Percentiles rank a stretch among this genome's conserved stretches.
phyloP scores from a whole-genome alignment of 2,888 invertebrate genomes.

The Aspidiotus destructor region DNA sequence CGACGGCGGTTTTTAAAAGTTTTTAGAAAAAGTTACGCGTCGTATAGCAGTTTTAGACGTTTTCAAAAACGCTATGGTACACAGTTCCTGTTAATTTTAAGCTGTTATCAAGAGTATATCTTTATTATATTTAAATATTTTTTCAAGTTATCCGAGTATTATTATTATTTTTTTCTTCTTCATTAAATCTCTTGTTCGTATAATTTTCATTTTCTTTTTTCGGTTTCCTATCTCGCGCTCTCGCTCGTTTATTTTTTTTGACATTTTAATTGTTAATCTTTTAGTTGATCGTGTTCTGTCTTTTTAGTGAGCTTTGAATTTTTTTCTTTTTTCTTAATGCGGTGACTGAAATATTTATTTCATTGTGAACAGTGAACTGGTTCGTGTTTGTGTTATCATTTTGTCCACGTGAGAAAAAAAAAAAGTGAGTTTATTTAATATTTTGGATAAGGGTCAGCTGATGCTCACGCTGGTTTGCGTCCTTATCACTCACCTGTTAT shows the following conservation, averaged over 20 bases:
- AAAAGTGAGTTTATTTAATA: too few species aligned
- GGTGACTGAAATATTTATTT: too few species aligned
- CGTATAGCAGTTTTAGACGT: slow-evolving; percentile 24
- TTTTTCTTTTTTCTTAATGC: too few species aligned
- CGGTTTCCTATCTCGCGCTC: not conserved
- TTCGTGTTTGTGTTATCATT: too few species aligned
- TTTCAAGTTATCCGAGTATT: not conserved
- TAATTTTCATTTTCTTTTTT: not conserved
- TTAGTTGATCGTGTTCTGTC: too few species aligned
- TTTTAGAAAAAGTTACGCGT: slow-evolving; percentile 23
- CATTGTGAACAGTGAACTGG: too few species aligned
- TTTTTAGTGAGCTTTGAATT: too few species aligned
- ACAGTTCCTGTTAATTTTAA: slow-evolving; percentile 31
- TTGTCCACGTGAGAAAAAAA: too few species aligned
- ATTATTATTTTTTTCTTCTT: not conserved
- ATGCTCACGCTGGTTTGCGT: too few species aligned
- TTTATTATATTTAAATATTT: not conserved
- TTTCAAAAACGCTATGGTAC: slow-evolving; percentile 26
- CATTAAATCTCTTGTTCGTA: slow-evolving; percentile 5
- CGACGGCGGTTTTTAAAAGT: slow-evolving; percentile 18
- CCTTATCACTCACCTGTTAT: too few species aligned
- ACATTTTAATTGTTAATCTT: too few species aligned
- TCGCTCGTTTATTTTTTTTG: slow-evolving; percentile 6
- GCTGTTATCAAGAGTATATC: slow-evolving; percentile 12
- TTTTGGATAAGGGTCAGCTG: too few species aligned